Percentiles rank a stretch among this genome's conserved stretches.
phyloP scores from a whole-genome alignment of 2,797 vertebrate genomes.

The Tapirus indicus region DNA sequence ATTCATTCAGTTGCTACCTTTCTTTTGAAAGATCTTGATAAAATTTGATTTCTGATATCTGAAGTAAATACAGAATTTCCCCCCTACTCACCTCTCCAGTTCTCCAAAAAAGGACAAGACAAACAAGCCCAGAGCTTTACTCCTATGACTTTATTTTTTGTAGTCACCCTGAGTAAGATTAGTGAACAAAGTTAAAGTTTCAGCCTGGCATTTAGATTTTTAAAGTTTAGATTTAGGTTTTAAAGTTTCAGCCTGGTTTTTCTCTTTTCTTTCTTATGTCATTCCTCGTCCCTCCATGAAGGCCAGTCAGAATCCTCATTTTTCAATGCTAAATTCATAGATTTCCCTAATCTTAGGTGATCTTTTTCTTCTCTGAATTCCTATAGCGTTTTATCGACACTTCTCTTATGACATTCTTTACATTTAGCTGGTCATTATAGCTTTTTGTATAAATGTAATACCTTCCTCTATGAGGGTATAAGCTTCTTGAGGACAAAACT shows the following conservation, averaged over 20 bases:
- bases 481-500: conserved; percentile 15
- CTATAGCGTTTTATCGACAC: not conserved
- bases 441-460: not conserved
- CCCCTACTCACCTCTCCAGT: not conserved
- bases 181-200: not conserved
- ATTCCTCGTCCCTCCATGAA: not conserved
- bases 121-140: not conserved
- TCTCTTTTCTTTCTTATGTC: not conserved
- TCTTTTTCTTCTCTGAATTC: not conserved
- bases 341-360: not conserved
- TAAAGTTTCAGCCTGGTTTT: not conserved
- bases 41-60: not conserved
- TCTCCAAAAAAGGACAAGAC: not conserved
- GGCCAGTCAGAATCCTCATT: not conserved
- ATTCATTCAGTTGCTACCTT: not conserved
- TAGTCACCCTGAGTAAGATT: not conserved
- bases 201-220: not conserved
- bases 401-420: not conserved
- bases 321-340: not conserved
- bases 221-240: no score
- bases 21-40: not conserved
- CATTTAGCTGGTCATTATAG: not conserved
- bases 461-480: not conserved
- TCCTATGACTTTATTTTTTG: not conserved
- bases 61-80: not conserved